phyloP scores from a whole-genome alignment of 2,888 invertebrate species.

The Branchellion lobata region DNA sequence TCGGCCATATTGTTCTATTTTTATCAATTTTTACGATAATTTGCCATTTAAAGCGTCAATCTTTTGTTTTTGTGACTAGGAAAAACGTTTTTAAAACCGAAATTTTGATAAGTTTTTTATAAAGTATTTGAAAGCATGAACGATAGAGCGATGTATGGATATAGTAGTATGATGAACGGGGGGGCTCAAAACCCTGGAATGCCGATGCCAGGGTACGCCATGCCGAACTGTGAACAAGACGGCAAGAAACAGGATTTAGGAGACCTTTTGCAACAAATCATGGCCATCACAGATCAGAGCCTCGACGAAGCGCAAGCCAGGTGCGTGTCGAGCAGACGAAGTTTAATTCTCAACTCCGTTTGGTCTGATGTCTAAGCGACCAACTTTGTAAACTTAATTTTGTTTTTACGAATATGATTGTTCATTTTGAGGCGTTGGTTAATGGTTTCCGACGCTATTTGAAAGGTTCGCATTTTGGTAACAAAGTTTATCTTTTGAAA shows the following conservation, averaged over 20 bases:
- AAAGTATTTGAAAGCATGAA: constrained; percentile 21
- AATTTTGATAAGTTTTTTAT: not conserved
- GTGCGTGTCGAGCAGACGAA: constrained; percentile 63
- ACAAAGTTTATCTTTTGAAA: constrained; percentile 47
- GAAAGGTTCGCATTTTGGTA: constrained; percentile 43
- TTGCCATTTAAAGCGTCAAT: not conserved
- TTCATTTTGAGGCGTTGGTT: no score
- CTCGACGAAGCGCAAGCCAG: constrained; percentile 94
- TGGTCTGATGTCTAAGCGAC: no score
- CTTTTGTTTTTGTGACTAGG: not conserved
- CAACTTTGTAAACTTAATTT: no score
- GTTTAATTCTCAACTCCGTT: no score
- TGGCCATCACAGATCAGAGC: constrained; percentile 98
- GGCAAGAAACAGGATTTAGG: constrained; percentile 78
- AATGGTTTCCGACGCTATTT: no score
- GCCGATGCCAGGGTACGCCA: constrained; percentile 37
- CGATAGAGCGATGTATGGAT: constrained; percentile 39
- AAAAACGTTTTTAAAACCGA: not conserved
- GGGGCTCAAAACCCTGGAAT: constrained; percentile 12
- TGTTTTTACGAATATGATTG: no score
- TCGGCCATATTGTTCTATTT: constrained; percentile 17
- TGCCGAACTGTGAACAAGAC: constrained; percentile 43
- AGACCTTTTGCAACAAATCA: constrained; percentile 95
- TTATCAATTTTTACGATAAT: constrained; percentile 10
- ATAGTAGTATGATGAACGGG: constrained; percentile 43